Evolutionary conservation across 2,797 vertebrate species (phyloP).

Genomic region (Mallotus villosus): DNA sequence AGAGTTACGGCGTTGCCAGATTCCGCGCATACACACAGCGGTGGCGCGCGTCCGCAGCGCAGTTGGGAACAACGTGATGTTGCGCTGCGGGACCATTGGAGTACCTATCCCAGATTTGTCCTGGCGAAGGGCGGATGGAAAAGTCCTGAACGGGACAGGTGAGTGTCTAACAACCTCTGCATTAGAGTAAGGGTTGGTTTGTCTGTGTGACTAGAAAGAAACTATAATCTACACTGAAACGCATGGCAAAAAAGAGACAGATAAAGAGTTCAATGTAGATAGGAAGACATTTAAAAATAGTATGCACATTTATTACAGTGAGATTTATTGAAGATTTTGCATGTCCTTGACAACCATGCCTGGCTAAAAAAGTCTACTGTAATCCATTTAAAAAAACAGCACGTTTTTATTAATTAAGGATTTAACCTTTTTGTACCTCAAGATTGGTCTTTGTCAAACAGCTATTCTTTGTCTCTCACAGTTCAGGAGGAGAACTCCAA

Average conservation of each 20-base stretch:
- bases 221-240: background rate
- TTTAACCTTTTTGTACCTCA: no score
- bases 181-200: background rate
- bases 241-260: constrained; percentile 56
- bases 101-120: constrained; percentile 89
- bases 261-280: constrained; percentile 22
- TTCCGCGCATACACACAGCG: constrained; percentile 84
- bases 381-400: no score
- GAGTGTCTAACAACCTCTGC: constrained; percentile 35
- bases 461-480: constrained; percentile 54
- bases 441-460: no score
- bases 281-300: no score
- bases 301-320: no score
- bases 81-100: constrained; percentile 91
- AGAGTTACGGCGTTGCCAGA: constrained; percentile 87
- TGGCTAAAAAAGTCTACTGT: no score
- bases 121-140: constrained; percentile 86
- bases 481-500: constrained; percentile 91
- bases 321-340: no score
- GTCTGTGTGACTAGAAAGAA: constrained; percentile 3
- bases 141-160: constrained; percentile 88
- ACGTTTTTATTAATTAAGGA: no score
- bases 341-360: no score
- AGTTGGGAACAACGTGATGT: constrained; percentile 86
- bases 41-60: constrained; percentile 85